phyloP scores from a whole-genome alignment of 2,113 vertebrate genomes.

The Notiomystis cincta region DNA sequence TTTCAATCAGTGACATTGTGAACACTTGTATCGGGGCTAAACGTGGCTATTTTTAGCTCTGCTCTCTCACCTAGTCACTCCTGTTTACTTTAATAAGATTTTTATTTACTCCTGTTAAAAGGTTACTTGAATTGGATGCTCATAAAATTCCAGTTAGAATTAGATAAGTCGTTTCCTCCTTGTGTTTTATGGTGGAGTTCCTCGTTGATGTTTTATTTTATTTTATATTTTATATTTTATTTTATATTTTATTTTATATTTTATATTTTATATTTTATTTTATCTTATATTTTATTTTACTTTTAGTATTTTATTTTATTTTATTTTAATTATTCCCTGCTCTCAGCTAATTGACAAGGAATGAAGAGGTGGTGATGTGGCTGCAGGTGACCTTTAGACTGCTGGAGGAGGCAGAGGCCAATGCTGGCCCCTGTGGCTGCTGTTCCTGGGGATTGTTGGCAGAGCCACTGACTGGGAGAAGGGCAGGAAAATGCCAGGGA shows the following conservation, averaged over 20 bases:
- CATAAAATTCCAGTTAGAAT: background rate
- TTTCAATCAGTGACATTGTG: constrained; percentile 15
- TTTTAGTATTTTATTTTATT: background rate
- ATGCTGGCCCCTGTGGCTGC: background rate
- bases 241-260: background rate
- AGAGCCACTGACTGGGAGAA: background rate
- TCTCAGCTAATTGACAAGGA: background rate
- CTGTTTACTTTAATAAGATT: constrained; percentile 32
- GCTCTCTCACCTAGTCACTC: background rate
- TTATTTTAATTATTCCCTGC: background rate
- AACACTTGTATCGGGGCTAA: background rate
- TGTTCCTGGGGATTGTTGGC: fast-evolving
- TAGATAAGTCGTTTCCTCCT: background rate
- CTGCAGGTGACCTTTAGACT: background rate
- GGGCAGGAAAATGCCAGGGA: background rate
- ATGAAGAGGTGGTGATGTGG: fast-evolving
- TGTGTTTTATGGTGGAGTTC: background rate
- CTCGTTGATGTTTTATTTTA: background rate
- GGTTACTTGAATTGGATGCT: background rate
- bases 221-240: background rate
- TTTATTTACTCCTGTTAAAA: constrained; percentile 13
- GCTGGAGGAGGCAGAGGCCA: background rate
- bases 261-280: background rate
- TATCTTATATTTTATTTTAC: background rate
- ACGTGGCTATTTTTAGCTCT: background rate